phyloP scores from a whole-genome alignment of 2,797 vertebrate species.

The Amniataba percoides region DNA sequence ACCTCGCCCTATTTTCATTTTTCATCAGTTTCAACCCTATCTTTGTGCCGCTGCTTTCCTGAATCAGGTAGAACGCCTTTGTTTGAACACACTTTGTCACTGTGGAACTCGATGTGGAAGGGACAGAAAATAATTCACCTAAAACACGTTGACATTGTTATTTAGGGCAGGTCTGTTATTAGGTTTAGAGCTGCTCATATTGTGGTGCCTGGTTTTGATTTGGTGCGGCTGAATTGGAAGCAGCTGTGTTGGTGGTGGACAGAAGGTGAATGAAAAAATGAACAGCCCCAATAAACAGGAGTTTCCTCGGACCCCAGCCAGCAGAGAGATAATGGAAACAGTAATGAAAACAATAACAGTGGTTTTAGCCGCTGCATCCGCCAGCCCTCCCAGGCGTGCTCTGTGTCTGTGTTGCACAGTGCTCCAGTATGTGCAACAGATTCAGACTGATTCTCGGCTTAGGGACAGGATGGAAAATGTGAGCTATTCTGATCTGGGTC shows the following conservation, averaged over 20 bases:
- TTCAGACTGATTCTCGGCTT: constrained; percentile 43
- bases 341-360: constrained; percentile 61
- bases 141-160: constrained; percentile 11
- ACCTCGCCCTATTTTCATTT: constrained; percentile 61
- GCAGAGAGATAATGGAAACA: constrained; percentile 47
- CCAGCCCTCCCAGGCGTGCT: constrained; percentile 24
- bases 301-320: constrained; percentile 57
- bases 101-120: constrained; percentile 25
- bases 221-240: constrained; percentile 38
- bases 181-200: constrained; percentile 6
- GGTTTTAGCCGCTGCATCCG: constrained; percentile 42
- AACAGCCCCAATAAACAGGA: constrained; percentile 47
- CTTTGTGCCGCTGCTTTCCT: constrained; percentile 66
- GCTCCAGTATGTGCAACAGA: constrained; percentile 38
- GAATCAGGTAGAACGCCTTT: constrained; percentile 68
- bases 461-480: constrained; percentile 61
- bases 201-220: constrained; percentile 41
- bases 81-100: constrained; percentile 48
- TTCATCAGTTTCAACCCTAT: constrained; percentile 72
- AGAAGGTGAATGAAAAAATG: constrained; percentile 36
- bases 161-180: constrained; percentile 4
- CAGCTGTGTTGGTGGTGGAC: constrained; percentile 52
- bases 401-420: constrained; percentile 9
- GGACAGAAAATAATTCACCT: constrained; percentile 24
- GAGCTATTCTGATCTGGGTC: constrained; percentile 64